Evolutionary conservation across 2,888 invertebrate genomes (phyloP), one percentile per base, ranked within the genome.

Genomic region (Ryuthela nishihirai): DNA sequence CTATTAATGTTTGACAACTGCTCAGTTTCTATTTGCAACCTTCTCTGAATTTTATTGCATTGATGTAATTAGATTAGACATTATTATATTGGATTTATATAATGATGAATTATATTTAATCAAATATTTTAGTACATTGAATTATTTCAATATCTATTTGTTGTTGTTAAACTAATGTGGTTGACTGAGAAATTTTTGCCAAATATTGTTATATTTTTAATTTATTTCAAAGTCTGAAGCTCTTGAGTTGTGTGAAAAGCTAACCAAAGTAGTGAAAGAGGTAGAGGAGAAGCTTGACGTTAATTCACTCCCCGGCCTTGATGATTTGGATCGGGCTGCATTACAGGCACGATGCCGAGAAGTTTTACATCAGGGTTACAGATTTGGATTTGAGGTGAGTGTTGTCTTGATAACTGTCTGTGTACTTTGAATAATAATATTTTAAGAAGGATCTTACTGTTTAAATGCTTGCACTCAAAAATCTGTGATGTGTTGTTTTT

Each of bases 301-400:
- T 39, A 75, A 77, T 24, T 78, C 80, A 41, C 74, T 72, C 40
- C 68, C 67, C 3, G 71, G 79, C 15, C 72, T 81, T 49, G 79
- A 79, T 40, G 83, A 83, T 54, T 69, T 71, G 20, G 85, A 86
- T 68, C 79, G 77, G 60, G 74, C 74, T 43, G 79, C 83, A 4
- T 76, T 87, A 12, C 75, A 81, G 36, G 82, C 82, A 6, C 77
- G 85, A 40, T 82, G 83, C 29, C 77, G 85, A 3, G 88, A 88
- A 72, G 85, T 87, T 44, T 76, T 93, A 63, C 85, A 91, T 76
- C 89, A 91, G 73, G 87, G 88, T 47, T 94, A 85, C 75, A 85
- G 87, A 72, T 88, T 92, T 71, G 91, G 90, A 10, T 94, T 93
- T 72, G 93, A 94, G 80, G 84, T 84, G 67, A 72, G 69, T 64